Conservation (phyloP, 2,888 invertebrate genomes). For the Apamea crenata region DNA sequence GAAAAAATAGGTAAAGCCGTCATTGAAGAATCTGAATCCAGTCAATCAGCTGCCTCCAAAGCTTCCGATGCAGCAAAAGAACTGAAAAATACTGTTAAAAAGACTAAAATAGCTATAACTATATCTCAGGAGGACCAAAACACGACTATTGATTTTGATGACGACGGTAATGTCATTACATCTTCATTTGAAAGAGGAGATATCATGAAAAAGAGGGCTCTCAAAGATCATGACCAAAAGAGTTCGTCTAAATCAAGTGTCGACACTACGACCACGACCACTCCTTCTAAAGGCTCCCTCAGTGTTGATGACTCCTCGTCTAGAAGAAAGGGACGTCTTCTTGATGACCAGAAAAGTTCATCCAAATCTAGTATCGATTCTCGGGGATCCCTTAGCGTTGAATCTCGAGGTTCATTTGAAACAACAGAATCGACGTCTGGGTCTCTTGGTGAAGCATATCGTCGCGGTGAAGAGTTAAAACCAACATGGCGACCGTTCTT, state of each 20-base stretch:
- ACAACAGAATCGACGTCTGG: conserved; percentile 94
- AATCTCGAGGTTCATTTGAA: conserved; percentile 93
- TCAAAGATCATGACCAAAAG: conserved; percentile 87
- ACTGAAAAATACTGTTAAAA: conserved; percentile 87
- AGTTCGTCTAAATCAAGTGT: conserved; percentile 91
- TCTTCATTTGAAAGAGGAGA: conserved; percentile 86
- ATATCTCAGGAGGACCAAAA: conserved; percentile 90
- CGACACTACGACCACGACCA: conserved; percentile 87
- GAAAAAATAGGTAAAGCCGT: conserved; percentile 87
- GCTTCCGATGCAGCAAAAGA: conserved; percentile 86
- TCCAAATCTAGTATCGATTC: conserved; percentile 92
- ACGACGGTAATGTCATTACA: conserved; percentile 87
- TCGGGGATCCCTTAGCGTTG: conserved; percentile 91
- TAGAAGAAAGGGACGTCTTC: conserved; percentile 81
- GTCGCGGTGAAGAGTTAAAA: conserved; percentile 93
- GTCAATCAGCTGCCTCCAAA: conserved; percentile 90
- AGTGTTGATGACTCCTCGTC: conserved; percentile 89
- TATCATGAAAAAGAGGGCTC: conserved; percentile 83
- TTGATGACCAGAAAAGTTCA: conserved; percentile 89
- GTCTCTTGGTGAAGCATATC: conserved; percentile 92
- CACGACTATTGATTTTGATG: conserved; percentile 89
- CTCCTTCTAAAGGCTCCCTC: conserved; percentile 88
- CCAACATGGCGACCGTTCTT: conserved; percentile 96
- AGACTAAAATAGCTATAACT: conserved; percentile 89
- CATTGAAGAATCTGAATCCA: conserved; percentile 91